Evolutionary conservation across 1,140 invertebrate species (phyloP), one percentile per base, ranked within the genome.

Genomic region (Magallana gigas): DNA sequence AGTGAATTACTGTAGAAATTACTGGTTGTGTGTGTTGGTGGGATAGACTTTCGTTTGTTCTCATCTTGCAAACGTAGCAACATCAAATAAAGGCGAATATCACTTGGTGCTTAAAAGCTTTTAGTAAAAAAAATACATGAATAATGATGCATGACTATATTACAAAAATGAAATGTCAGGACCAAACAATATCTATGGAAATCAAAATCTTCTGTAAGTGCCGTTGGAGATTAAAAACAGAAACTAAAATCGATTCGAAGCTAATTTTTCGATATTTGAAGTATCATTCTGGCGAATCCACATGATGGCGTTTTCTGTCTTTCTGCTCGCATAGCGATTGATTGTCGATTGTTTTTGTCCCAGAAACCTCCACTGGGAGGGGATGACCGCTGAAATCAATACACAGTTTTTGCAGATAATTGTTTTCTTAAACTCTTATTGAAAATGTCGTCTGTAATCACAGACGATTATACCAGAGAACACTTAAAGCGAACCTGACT

Each of bases 261-360:
- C 12, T 76, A 29, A 76, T 29, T 4, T 76, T 29, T 76, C 23
- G 18, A 23, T 48, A 29, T 76, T 83, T 57, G 48, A 48, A 83
- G n/a, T 36, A 83, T 18, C 18, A n/a, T 6, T 14, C 9, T 57
- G 48, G 48, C 48, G 36, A 57, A 23, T 58, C 56, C 8, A 57
- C 18, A 57, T 57, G 9, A 83, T 16, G 36, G 12, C 18, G 16
- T 83, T 9, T 29, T 57, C 18, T 83, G 11, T 29, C 18, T 76
- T 1, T 12, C 23, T 11, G 68, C 23, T 12, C 36, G 12, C 56
- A 57, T 59, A 6, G 0, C 36, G 57, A 57, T 83, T 83, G 81
- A 57, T 57, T 83, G 36, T n/a, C 81, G 57, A 83, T 83, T 83
- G 56, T 83, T 59, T 83, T 56, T 18, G 56, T 83, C 57, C 81